Base-by-base conservation (phyloP, 2,113 vertebrate genomes). In the Cardinalis cardinalis region DNA sequence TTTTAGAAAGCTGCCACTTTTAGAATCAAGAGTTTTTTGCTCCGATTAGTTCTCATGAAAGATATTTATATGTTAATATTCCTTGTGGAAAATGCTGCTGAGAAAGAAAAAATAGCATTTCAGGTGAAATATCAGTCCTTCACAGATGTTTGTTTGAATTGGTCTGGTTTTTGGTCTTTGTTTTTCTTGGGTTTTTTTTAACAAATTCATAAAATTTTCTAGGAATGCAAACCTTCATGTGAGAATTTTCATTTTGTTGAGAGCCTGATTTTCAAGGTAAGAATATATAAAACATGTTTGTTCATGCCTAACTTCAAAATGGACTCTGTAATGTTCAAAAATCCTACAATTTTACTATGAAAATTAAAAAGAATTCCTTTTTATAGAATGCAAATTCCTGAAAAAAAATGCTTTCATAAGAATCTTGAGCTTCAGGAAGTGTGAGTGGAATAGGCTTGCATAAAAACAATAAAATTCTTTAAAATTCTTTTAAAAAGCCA, bases 1-100 rank as follows among this genome's bases (percentile, higher is more conserved):
- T 91, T 96, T 88, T 71, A 95, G 84, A 87, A 88, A 88, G 21
- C 49, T 52, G 13, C 7, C 43, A 65, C 77, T 23, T 84, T 78
- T 51, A 58, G 58, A 84, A 69, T 51, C 40, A 65, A 51, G 85
- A 55, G 21, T n/a, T 68, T 88, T 88, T 51, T 81, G 24, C 31
- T 84, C 70, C 65, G 25, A 82, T 91, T 94, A 70, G 31, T 60
- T 77, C 38, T 38, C 60, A 49, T 65, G 38, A 72, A 87, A 89
- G 1, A 58, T 61, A 86, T 66, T 66, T 70, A 40, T 70, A 43
- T 64, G 38, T 68, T 90, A 78, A 49, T 84, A 41, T 70, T 93
- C 51, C 55, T 72, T 23, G 29, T 58, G 38, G 55, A 75, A 90
- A 89, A 69, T 26, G 16, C 13, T 69, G 55, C 46, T 49, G 70